Conservation (phyloP, 1,140 invertebrate genomes). For the Anastrepha obliqua region DNA sequence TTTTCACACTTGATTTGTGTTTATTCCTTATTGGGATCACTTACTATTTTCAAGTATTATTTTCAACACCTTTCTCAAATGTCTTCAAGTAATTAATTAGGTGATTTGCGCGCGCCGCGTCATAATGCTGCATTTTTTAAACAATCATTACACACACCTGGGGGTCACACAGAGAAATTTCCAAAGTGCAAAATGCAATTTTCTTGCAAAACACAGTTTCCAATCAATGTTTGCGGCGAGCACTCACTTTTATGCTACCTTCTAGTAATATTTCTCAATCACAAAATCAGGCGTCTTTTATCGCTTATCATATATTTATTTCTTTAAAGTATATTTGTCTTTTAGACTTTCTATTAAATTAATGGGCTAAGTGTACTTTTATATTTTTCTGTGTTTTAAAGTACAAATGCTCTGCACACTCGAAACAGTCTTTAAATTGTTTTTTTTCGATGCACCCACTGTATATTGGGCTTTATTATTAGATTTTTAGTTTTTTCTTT, state of each 20-base stretch:
- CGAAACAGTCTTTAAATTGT: not conserved
- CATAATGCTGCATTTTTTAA: slow-evolving; percentile 51
- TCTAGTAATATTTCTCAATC: not conserved
- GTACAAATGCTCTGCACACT: not conserved
- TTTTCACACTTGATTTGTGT: slow-evolving; percentile 51
- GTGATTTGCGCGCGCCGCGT: slow-evolving; percentile 8
- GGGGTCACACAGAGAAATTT: not conserved
- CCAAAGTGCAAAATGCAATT: not conserved
- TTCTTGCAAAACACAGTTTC: not conserved
- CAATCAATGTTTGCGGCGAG: not conserved
- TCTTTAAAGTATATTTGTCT: not conserved
- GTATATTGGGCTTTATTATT: not conserved
- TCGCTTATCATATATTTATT: not conserved
- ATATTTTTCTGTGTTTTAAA: not conserved
- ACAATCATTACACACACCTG: slow-evolving; percentile 41
- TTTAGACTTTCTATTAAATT: not conserved
- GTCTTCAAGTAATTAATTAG: slow-evolving; percentile 28
- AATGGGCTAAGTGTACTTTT: not conserved
- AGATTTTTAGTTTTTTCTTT: not conserved
- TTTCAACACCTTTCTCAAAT: slow-evolving; percentile 34
- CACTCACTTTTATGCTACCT: not conserved
- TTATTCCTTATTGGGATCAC: not conserved
- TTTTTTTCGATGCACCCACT: not conserved
- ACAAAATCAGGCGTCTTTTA: not conserved
- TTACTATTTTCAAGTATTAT: slow-evolving; percentile 21